Evolutionary conservation across 2,113 vertebrate genomes (phyloP), one percentile per base, ranked within the genome.

Genomic region (Malaclemys terrapin): DNA sequence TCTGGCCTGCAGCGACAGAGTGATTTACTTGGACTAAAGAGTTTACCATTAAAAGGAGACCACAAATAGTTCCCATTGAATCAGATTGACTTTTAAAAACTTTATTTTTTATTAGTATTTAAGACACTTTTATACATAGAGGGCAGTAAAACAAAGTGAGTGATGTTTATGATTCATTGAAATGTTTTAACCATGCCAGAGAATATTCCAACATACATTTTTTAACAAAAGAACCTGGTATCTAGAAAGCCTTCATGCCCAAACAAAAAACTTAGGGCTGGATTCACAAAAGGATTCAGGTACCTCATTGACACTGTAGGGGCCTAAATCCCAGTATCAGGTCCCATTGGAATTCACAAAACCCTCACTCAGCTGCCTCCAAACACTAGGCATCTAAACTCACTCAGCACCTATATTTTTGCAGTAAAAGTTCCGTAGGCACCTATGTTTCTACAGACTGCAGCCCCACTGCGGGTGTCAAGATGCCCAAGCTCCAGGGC

Each of bases 101-200:
- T 93, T 85, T 90, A 94, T 91, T 94, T 93, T 93, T 47, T 19
- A 31, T 56, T 91, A 45, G 1, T 81, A 52, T 89, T 93, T 53
- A 12, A 93, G 93, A 57, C 80, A 90, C 89, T 95, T 96, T 88
- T 31, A 89, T 84, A 3, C 25, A 57, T 31, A 69, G 20, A 94
- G 3, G 62, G 35, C 83, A 91, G 78, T 56, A 27, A 80, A 88
- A 6, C 45, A 27, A 27, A 27, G 4, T 7, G 89, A 88, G 25
- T 5, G 8, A 49, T 20, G 69, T 42, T 82, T 19, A 42, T 10
- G 38, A 82, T 57, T 45, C 8, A 31, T 31, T 8, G 75, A 1
- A 80, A 45, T 0, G 0, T 35, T 78, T 53, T 42, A 16, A 45
- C 29, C 9, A 72, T 1, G 17, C 31, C 22, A 19, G 14, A 85